Percentiles rank a stretch among this genome's conserved stretches.
Conservation (phyloP, 2,888 invertebrate species). For the Watsonalla binaria region DNA sequence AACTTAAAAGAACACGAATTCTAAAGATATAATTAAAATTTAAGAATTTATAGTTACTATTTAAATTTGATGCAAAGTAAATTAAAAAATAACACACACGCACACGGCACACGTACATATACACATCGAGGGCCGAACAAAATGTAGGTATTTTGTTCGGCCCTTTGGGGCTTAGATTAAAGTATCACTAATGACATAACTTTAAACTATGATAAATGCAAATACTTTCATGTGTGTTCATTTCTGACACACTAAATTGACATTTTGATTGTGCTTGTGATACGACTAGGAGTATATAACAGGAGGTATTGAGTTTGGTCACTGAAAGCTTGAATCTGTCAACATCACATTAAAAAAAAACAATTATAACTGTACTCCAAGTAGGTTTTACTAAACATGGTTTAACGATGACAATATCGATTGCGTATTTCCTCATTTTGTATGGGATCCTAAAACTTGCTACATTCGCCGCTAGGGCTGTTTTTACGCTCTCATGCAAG, state of each 20-base stretch:
- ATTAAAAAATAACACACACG: neutral
- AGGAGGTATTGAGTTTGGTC: neutral
- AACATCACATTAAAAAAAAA: neutral
- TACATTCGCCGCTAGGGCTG: too few relatives aligned
- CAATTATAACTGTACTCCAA: neutral
- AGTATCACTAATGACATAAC: too few relatives aligned
- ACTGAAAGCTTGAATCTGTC: neutral
- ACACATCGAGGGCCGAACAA: neutral
- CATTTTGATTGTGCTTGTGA: neutral
- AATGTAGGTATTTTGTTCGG: too few relatives aligned
- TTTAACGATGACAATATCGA: too few relatives aligned
- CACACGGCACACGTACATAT: neutral
- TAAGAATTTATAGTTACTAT: neutral
- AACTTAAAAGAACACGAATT: neutral
- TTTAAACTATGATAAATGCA: too few relatives aligned
- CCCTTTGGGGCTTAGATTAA: too few relatives aligned
- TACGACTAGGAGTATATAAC: conserved; percentile 22
- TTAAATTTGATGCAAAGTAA: neutral
- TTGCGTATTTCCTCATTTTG: too few relatives aligned
- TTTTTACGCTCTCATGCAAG: too few relatives aligned
- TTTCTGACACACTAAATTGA: too few relatives aligned
- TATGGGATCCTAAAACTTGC: too few relatives aligned
- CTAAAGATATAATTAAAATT: neutral
- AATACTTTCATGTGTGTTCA: too few relatives aligned
- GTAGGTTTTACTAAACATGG: too few relatives aligned